Evolutionary conservation across 1,140 invertebrate genomes (phyloP).

Genomic region (Adoxophyes honmai): DNA sequence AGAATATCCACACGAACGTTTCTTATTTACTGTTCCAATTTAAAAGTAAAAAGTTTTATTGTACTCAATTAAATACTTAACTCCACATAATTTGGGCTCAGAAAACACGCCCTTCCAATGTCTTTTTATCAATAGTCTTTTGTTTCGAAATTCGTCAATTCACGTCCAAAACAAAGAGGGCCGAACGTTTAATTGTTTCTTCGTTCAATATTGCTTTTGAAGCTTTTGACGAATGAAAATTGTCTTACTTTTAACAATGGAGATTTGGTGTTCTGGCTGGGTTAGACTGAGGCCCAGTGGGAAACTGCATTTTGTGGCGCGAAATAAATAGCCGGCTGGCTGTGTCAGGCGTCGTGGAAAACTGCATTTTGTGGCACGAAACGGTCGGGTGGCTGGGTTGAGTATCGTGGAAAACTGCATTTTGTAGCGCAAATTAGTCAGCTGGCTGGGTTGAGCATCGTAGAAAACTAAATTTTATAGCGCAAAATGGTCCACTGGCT

Average conservation of each 20-base stretch:
- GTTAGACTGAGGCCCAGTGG: constrained; percentile 19
- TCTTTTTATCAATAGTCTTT: constrained; percentile 2
- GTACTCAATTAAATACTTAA: too few relatives aligned
- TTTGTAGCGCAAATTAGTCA: constrained; percentile 38
- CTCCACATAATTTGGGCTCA: background rate
- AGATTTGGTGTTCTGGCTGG: constrained; percentile 24
- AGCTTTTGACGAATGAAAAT: constrained; percentile 21
- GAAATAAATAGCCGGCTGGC: constrained; percentile 30
- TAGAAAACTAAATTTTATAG: constrained; percentile 37
- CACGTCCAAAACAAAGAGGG: constrained; percentile 1
- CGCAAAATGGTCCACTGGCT: constrained; percentile 36
- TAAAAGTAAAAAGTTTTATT: too few relatives aligned
- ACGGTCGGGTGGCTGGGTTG: constrained; percentile 27
- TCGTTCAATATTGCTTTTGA: constrained; percentile 19
- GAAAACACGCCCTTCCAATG: background rate
- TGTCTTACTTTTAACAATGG: constrained; percentile 32
- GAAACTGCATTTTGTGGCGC: constrained; percentile 37
- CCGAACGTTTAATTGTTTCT: constrained; percentile 45
- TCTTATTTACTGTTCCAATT: too few relatives aligned
- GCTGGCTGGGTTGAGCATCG: constrained; percentile 20
- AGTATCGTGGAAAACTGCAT: constrained; percentile 29
- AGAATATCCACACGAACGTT: too few relatives aligned
- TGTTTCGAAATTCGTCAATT: background rate
- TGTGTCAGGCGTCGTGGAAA: constrained; percentile 29
- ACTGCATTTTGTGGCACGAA: constrained; percentile 38